Evolutionary conservation across 2,113 vertebrate genomes (phyloP), one percentile per base, ranked within the genome.

Genomic region (Neodon shergylaensis): DNA sequence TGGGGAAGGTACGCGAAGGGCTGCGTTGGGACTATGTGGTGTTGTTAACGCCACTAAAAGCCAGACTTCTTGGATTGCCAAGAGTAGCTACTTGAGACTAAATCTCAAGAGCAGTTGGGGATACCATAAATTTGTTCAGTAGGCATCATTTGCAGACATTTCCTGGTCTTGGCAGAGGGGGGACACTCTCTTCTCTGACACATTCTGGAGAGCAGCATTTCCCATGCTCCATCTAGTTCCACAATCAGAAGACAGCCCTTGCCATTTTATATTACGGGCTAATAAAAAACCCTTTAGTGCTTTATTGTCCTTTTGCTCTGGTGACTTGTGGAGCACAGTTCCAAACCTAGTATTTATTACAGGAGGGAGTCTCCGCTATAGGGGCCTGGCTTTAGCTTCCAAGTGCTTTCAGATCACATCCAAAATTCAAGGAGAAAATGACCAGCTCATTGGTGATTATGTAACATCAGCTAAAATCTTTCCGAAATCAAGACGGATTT

Each of bases 21-120:
- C 52, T 96, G 68, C 42, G 39, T 49, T 91, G 78, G 58, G 52
- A 72, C 86, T 90, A 42, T 0, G 0, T 76, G 28, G 49, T 95
- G 39, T 70, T 97, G 66, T 96, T 93, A 97, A 81, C 39, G 61
- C 63, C 33, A 73, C 76, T 94, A 73, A 96, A 92, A 94, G 79
- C 70, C 84, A 97, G 93, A 88, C 63, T 92, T 82, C 39, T 88
- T 90, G 73, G 63, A 83, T 87, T 90, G 93, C 94, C 93, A 96
- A 81, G 84, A 95, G 84, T 81, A 96, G 86, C 91, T 96, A 91
- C 65, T 94, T 94, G 17, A 96, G 70, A 83, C 83, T 44, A 81
- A 95, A 93, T 90, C 83, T 96, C 92, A 96, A 61, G 63, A 92
- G 74, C 83, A 68, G 39, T 77, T 95, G 79, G 83, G 92, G 79